Evolutionary conservation across 2,113 vertebrate genomes (phyloP).

Genomic region (Drymodes brunneopygia): DNA sequence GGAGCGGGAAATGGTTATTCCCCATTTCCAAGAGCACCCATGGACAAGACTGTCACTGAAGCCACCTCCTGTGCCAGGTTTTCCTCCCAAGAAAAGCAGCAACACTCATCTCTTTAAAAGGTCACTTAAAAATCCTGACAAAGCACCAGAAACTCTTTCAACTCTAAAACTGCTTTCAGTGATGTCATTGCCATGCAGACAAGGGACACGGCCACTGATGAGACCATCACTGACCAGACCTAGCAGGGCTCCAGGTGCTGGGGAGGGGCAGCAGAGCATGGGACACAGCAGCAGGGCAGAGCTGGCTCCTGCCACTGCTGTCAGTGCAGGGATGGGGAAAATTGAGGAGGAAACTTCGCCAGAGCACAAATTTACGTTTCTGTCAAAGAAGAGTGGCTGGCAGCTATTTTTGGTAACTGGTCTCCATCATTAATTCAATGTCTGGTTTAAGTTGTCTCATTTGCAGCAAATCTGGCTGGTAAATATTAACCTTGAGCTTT

Average conservation of each 20-base stretch:
- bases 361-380: conserved; percentile 10
- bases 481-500: conserved; percentile 70
- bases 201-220: neutral
- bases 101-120: neutral
- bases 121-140: neutral
- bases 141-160: neutral
- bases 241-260: neutral
- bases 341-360: neutral
- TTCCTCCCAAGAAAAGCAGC: neutral
- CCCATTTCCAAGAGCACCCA: neutral
- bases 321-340: neutral
- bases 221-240: rapidly evolving
- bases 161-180: neutral
- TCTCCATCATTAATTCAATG: conserved; percentile 55
- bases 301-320: neutral
- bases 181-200: rapidly evolving
- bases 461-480: conserved; percentile 61
- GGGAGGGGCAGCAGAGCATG: neutral
- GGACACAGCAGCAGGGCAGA: neutral
- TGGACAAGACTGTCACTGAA: neutral
- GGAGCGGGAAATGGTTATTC: neutral
- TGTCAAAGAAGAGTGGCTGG: conserved; percentile 58
- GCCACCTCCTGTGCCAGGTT: neutral
- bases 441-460: conserved; percentile 52
- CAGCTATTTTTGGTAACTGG: conserved; percentile 48